Evolutionary conservation across 2,888 invertebrate species (phyloP).

Genomic region (Epirrhoe alternata): DNA sequence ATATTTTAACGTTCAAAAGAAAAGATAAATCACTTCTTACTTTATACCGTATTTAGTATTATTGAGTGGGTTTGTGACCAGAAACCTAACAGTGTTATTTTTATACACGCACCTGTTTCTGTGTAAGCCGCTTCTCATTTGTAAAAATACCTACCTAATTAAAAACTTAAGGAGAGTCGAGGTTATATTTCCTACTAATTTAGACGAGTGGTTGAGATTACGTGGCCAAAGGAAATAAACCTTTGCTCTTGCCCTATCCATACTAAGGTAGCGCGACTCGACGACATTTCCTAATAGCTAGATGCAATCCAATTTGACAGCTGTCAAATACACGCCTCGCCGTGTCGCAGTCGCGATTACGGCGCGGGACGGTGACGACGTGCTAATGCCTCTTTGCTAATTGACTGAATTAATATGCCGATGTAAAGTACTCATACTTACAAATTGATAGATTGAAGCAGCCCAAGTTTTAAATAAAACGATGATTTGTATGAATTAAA

Average conservation of each 20-base stretch:
- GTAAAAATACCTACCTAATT: too few relatives aligned
- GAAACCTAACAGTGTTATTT: too few relatives aligned
- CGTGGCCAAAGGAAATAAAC: not conserved
- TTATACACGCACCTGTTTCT: too few relatives aligned
- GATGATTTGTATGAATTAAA: too few relatives aligned
- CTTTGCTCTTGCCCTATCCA: constrained; percentile 51
- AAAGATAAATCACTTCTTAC: too few relatives aligned
- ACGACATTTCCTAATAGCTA: constrained; percentile 79
- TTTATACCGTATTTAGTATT: too few relatives aligned
- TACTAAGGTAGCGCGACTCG: constrained; percentile 46
- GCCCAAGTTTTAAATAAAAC: not conserved
- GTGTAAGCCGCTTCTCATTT: too few relatives aligned
- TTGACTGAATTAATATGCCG: constrained; percentile 56
- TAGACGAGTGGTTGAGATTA: not conserved
- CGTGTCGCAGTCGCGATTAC: constrained; percentile 73
- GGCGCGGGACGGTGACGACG: constrained; percentile 70
- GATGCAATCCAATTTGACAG: constrained; percentile 83
- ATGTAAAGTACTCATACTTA: constrained; percentile 59
- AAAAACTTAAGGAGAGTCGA: too few relatives aligned
- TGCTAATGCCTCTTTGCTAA: constrained; percentile 66
- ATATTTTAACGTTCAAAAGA: too few relatives aligned
- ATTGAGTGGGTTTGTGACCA: too few relatives aligned
- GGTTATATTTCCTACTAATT: too few relatives aligned
- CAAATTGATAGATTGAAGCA: constrained; percentile 43
- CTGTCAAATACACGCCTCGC: constrained; percentile 81